Evolutionary conservation across 37 sponge, comb jelly and placozoan species (phyloP).

Genomic region (Theonella swinhoei): DNA sequence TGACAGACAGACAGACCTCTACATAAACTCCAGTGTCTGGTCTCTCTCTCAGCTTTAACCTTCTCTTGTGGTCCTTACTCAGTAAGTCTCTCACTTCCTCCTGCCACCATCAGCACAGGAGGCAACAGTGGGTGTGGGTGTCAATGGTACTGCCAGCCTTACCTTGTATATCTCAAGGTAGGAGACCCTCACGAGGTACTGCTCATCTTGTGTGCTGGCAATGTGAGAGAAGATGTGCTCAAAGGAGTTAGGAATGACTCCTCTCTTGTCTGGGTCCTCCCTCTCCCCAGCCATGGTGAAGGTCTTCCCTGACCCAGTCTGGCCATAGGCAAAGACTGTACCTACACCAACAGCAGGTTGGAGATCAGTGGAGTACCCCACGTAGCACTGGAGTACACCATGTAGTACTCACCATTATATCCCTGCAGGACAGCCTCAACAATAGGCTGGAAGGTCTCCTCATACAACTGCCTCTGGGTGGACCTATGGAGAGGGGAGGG

Average conservation of each 20-base stretch:
- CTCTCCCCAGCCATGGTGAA: conserved; percentile 9
- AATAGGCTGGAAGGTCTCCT: conserved; percentile 83
- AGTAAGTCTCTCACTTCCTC: conserved; percentile 96
- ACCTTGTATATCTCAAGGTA: conserved; percentile 99
- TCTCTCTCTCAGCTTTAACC: conserved; percentile 89
- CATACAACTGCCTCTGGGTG: conserved; percentile 86
- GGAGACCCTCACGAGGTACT: conserved; percentile 94
- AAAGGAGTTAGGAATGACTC: conserved; percentile 97
- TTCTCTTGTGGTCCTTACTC: conserved; percentile 91
- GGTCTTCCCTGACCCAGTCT: neutral
- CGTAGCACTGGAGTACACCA: no score
- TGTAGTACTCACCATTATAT: conserved; percentile 80
- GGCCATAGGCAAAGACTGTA: neutral
- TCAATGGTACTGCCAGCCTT: neutral
- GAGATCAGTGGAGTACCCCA: no score
- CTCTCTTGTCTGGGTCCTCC: conserved; percentile 67
- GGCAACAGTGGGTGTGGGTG: neutral
- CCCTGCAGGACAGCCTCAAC: conserved; percentile 92
- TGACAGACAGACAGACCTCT: no score
- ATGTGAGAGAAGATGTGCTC: conserved; percentile 97
- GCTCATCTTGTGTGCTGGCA: conserved; percentile 76
- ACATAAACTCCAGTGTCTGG: conserved; percentile 97
- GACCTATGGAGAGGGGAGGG: conserved; percentile 54
- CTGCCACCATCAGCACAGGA: conserved; percentile 11
- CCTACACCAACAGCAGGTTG: no score